Evolutionary conservation across 2,888 invertebrate species (phyloP), one percentile per base, ranked within the genome.

Genomic region (Drosophila merina): DNA sequence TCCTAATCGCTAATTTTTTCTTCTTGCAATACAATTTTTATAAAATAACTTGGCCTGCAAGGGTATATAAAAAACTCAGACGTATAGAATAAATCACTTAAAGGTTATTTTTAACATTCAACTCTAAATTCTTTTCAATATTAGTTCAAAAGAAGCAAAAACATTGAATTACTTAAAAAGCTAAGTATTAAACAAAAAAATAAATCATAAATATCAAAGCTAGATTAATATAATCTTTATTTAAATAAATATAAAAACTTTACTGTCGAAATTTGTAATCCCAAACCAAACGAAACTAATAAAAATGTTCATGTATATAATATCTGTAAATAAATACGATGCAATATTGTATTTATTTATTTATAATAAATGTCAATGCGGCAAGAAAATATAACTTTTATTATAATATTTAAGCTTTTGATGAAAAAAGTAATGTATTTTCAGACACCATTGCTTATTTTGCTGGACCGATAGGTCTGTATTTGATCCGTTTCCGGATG

Each of bases 361-460:
- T 30, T 26, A 14, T 25, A 59, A 20, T 36, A 36, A 36, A 36
- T 36, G n/a, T n/a, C 36, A n/a, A 36, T 36, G 36, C 36, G 10
- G 36, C 36, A 36, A 36, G n/a, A 28, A 28, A 28, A 20, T 1
- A 33, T 33, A n/a, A 4, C 5, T 10, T 10, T 33, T 33, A 33
- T 10, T 33, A 4, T 20, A 20, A 20, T 20, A 20, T 20, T 20
- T 20, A 20, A 20, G 20, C 20, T 20, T 2, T 20, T 20, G 20
- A 20, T 20, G 20, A 20, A 20, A 20, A 20, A 20, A 20, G 20
- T 20, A 20, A 20, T 20, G 2, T n/a, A 6, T n/a, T 2, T 36
- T n/a, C 10, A 36, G 40, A 75, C n/a, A n/a, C 66, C 69, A 50
- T 86, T 83, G 62, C 76, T 86, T 12, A 74, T 14, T 72, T 77